Evolutionary conservation across 2,888 invertebrate genomes (phyloP), one percentile per base, ranked within the genome.

Genomic region (Thereva nobilitata): DNA sequence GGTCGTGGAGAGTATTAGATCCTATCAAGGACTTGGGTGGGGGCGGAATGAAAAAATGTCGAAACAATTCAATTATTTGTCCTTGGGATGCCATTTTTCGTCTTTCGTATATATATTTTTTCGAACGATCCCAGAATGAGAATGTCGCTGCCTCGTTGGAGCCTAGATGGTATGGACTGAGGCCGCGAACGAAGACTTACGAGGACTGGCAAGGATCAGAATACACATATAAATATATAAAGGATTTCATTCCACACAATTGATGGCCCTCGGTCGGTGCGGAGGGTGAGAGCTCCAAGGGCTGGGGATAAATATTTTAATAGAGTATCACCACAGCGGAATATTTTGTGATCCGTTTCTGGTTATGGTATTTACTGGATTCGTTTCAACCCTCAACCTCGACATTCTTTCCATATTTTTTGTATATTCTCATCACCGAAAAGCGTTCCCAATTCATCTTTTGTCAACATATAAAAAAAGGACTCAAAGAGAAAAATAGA

Each of bases 21-120:
- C 37, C 23, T 38, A 38, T 53, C 53, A 53, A 53, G 38, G 38
- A 23, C 38, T 7, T 10, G 38, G 53, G 38, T 53, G 53, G 9
- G 37, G 38, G 12, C 12, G 37, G 7, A 41, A 55, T 38, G 37
- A 55, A 49, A 54, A 45, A 65, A 61, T 40, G 12, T 34, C 67
- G 49, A 67, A 67, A 63, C 67, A 67, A 67, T 67, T 67, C 67
- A 63, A 67, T 63, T 67, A 67, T 67, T 67, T 63, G 47, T 54
- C 47, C 63, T 63, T 63, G 61, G 59, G 45, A 64, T 54, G 55
- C 47, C 47, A 47, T 67, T 67, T 61, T 49, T 38, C 47, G 38
- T 54, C 23, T 64, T 42, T 64, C 35, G 40, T 53, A 53, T 57
- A 53, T 57, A 56, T 64, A 23, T 23, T 23, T 64, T 57, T 56